These are phyloP conservation scores for Amphimedon queenslandica DNA, from an alignment of 37 sponge, comb jelly and placozoan species.

Conservation along the genomic window DNA sequence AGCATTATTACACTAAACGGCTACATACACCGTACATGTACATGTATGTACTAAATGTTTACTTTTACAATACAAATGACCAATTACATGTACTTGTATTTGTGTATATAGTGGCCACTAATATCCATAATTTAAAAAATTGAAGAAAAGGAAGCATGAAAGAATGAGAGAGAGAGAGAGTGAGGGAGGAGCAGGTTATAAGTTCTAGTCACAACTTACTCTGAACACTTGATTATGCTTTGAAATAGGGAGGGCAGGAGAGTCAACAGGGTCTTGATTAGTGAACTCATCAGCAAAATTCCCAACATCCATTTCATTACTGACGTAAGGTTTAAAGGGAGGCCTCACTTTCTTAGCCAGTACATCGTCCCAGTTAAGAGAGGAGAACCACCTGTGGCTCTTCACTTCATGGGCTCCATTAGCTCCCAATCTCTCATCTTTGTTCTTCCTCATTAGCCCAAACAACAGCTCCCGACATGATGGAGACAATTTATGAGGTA, in stretches of 20 bases:
- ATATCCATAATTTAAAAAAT: background rate
- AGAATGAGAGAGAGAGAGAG: background rate
- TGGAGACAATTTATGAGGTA: constrained; percentile 43
- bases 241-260: constrained; percentile 77
- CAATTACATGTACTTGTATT: too few species aligned
- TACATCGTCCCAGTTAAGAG: constrained; percentile 68
- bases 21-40: too few species aligned
- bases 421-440: constrained; percentile 67
- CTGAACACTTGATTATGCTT: constrained; percentile 68
- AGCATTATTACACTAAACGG: too few species aligned
- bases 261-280: constrained; percentile 69
- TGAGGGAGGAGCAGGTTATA: background rate
- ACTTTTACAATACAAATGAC: too few species aligned
- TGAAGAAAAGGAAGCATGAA: background rate
- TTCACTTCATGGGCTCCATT: constrained; percentile 79
- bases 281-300: constrained; percentile 97
- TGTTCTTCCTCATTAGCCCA: constrained; percentile 70
- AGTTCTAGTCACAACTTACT: constrained; percentile 18
- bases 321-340: constrained; percentile 83
- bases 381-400: constrained; percentile 78
- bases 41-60: too few species aligned
- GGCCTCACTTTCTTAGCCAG: constrained; percentile 57
- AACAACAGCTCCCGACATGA: constrained; percentile 40
- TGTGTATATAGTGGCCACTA: constrained; percentile 7
- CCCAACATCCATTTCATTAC: constrained; percentile 76